Base-by-base conservation (phyloP, 1,140 invertebrate genomes). In the Lethrus apterus region DNA sequence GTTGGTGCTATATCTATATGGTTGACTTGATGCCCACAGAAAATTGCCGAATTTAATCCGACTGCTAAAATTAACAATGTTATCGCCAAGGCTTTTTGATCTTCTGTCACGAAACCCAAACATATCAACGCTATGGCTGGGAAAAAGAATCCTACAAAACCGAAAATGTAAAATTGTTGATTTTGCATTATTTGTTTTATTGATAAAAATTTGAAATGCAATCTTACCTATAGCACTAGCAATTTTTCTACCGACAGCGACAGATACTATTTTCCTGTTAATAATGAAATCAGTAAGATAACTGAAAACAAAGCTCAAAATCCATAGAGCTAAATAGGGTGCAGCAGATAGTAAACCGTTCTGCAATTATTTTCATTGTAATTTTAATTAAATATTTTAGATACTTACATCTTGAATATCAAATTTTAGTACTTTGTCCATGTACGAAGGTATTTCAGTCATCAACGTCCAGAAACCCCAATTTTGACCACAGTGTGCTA, bases 401-500 rank as follows among this genome's bases (percentile, higher is more conserved):
- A 41, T 21, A 7, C 20, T 66, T 55, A 79, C 78, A 54, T 74
- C 66, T 65, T 82, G 76, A 17, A 95, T 81, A 36, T 94, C 72
- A 54, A 86, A 86, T 34, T 80, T 68, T 0, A 97, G 73, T 0
- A 95, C 81, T 36, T 80, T 76, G 14, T 81, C 81, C 75, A 98
- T 83, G 60, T 93, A 98, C 0, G 80, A 84, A 0, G 95, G 94
- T 54, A 97, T 82, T 66, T 93, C 81, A 0, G 89, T 93, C 33
- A 97, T 72, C 30, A 98, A 73, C 2, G 87, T 94, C 73, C 91
- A 95, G 60, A 89, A 92, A 1, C 90, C 91, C 93, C 91, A 97
- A 59, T 89, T 90, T 59, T 93, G 86, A 0, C 86, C 82, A 62
- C 87, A 86, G 58, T 96, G 89, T 0, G 78, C 79, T 1, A 91